Evolutionary conservation across 2,113 vertebrate species (phyloP).

Genomic region (Bettongia penicillata): DNA sequence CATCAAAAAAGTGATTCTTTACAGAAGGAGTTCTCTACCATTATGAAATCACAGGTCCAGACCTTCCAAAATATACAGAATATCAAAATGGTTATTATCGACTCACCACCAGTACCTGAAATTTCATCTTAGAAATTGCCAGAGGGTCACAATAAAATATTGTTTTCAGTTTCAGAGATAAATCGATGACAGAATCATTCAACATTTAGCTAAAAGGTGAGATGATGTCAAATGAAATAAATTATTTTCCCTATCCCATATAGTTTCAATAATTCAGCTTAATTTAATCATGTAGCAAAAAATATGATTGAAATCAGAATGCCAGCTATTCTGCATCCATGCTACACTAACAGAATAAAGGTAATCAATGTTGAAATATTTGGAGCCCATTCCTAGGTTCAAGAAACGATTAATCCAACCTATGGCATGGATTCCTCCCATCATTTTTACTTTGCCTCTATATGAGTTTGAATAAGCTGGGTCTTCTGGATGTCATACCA

Average conservation of each 20-base stretch:
- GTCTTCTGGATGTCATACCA: background rate
- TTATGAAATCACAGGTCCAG: background rate
- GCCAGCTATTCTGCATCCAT: background rate
- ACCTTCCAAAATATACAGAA: background rate
- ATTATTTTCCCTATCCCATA: background rate
- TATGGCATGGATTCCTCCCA: background rate
- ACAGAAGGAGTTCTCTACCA: background rate
- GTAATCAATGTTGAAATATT: background rate
- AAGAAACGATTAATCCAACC: constrained; percentile 9
- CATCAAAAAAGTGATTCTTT: background rate
- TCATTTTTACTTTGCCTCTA: background rate
- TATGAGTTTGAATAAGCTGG: background rate
- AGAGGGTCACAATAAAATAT: background rate
- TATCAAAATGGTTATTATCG: background rate
- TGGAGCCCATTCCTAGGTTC: background rate
- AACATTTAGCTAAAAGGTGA: background rate
- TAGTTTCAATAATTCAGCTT: background rate
- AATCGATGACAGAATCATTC: background rate
- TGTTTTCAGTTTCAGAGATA: background rate
- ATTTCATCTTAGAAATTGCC: background rate
- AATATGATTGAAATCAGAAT: background rate
- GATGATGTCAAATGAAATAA: background rate
- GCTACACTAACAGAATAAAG: background rate
- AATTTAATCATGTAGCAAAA: background rate
- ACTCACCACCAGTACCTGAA: background rate